These are phyloP conservation scores for Hydroisotoma schaefferi DNA, from an alignment of 2,888 invertebrate genomes.

Conservation along the genomic window DNA sequence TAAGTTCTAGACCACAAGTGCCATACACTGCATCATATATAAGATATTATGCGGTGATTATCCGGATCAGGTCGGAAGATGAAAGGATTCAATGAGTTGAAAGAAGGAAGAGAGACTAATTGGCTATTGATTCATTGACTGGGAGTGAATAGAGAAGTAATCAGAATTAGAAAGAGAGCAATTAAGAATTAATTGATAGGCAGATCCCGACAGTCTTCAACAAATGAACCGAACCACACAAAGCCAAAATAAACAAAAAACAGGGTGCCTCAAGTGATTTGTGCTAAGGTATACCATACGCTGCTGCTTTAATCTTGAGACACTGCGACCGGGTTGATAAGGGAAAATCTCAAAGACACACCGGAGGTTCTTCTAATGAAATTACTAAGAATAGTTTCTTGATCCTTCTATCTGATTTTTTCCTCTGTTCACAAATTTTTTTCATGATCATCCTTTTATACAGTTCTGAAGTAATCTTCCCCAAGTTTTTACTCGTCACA, in stretches of 20 bases:
- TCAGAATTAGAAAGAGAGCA: slow-evolving; percentile 38
- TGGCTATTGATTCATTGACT: slow-evolving; percentile 41
- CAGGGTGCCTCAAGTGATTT: not conserved
- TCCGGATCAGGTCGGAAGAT: slow-evolving; percentile 8
- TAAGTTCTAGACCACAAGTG: too few relatives aligned
- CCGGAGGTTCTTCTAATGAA: not conserved
- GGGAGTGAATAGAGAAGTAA: slow-evolving; percentile 26
- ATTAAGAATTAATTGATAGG: slow-evolving; percentile 41
- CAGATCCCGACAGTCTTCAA: slow-evolving; percentile 14
- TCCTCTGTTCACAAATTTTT: not conserved
- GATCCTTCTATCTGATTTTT: not conserved
- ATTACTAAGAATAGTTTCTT: not conserved
- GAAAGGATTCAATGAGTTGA: slow-evolving; percentile 15
- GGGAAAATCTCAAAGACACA: slow-evolving; percentile 3
- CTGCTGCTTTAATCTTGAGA: not conserved
- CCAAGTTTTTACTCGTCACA: too few relatives aligned
- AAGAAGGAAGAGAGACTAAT: slow-evolving; percentile 31
- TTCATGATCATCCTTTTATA: not conserved
- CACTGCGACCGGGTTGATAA: not conserved
- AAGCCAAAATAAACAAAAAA: slow-evolving; percentile 1
- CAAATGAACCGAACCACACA: slow-evolving; percentile 10
- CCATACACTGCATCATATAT: too few relatives aligned
- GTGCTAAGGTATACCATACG: not conserved
- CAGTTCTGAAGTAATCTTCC: too few relatives aligned
- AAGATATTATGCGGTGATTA: not conserved